Evolutionary conservation across 1,140 invertebrate genomes (phyloP), one percentile per base, ranked within the genome.

Genomic region (Drosophila melanica): DNA sequence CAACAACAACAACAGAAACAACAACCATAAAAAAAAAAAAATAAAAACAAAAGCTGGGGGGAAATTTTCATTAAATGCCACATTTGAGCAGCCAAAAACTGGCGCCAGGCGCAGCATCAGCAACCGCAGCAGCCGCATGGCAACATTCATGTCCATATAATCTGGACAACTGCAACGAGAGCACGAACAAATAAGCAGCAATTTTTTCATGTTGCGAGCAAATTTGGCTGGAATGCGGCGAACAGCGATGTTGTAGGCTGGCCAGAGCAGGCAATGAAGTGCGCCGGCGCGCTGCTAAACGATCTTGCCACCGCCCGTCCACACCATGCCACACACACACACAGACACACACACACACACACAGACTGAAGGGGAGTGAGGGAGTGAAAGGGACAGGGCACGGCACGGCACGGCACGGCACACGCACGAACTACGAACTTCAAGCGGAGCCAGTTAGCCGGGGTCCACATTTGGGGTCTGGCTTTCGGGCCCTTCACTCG

Each of bases 271-370:
- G 75, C 68, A 89, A 89, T 89, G 84, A 89, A 89, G 84, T 89
- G 84, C 84, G 84, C 84, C 84, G 80, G 70, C 76, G 77, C 65
- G 70, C 79, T 89, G 84, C 79, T 89, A 89, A 89, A 89, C 84
- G 84, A 89, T 89, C 84, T 89, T 89, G 84, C 84, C 84, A 89
- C 84, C 84, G 84, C 84, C 84, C 84, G 84, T 89, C 84, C 84
- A 89, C 84, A 89, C 79, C 72, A 79, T 89, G 79, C 84, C 84
- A 89, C 84, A 89, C 84, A 89, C 79, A 86, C 69, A 41, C 30
- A 37, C 64, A 48, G 8, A 44, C 37, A 42, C 7, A 11, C 18
- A 41, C 12, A 37, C 16, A 27, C 16, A 12, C 1, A 18, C 18
- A 23, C 20, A 14, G 14, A 2, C 14, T 23, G 18, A 35, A 16